Base-by-base conservation (phyloP, 2,888 invertebrate genomes). In the Syrphus vitripennis region DNA sequence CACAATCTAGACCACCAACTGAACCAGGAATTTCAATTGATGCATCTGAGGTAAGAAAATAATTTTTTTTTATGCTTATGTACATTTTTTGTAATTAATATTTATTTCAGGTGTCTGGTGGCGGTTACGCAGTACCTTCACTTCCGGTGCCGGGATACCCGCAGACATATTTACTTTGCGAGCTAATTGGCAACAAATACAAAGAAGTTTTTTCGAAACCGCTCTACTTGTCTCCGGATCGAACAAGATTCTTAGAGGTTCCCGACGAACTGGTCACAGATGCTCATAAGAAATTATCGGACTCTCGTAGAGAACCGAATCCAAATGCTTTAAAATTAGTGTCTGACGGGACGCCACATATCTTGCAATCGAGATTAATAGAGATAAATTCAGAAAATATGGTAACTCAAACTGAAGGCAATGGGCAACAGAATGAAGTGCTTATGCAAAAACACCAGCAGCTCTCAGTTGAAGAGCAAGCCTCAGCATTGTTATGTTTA, bases 141-240 rank as follows among this genome's bases (percentile, higher is more conserved):
- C 96, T 95, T 88, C 95, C 95, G 88, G 96, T 96, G 5, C 95
- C 95, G 29, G 94, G 95, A 0, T 95, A 96, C 81, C 95, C 95
- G 0, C 96, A 96, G 90, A 95, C 96, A 90, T 93, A 96, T 37
- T 95, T 96, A 84, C 93, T 95, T 1, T 91, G 91, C 71, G 94
- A 95, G 74, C 95, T 96, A 53, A 95, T 95, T 57, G 90, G 89
- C 59, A 94, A 96, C 80, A 95, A 95, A 16, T 94, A 95, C 72
- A 95, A 95, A 21, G 95, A 96, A 0, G 93, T 96, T 48, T 96
- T 96, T 90, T 95, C 95, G 89, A 95, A 90, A 48, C 90, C 91
- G 0, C 82, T 92, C 19, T 92, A 91, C 87, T 80, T 92, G 87
- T 91, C 92, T 61, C 89, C 88, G 37, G 90, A 90, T 48, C 81